A percentile compares a stretch with the other conserved stretches of the same genome.
These are phyloP conservation scores for Axis porcinus DNA, from an alignment of 2,113 vertebrate genomes.

Conservation along the genomic window DNA sequence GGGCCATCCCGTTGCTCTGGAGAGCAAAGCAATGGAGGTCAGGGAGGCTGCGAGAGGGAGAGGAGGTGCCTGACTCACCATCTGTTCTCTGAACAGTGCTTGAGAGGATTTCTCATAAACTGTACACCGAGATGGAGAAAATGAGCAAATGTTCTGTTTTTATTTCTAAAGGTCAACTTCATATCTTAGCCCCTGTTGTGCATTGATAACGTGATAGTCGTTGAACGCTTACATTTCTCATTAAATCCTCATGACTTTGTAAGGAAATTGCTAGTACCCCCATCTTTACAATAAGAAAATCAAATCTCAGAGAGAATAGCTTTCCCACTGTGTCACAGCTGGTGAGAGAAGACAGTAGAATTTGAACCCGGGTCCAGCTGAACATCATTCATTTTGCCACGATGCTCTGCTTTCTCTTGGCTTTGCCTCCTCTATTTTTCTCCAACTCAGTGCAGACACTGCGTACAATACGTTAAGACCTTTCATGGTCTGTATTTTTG, in stretches of 20 bases:
- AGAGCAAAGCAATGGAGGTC: neutral
- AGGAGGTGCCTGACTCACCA: neutral
- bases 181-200: neutral
- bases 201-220: neutral
- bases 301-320: neutral
- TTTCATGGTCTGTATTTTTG: neutral
- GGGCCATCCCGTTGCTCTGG: neutral
- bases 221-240: neutral
- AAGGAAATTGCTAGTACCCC: neutral
- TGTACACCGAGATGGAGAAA: neutral
- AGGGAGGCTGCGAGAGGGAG: neutral
- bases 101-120: neutral
- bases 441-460: neutral
- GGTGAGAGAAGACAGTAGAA: neutral
- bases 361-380: neutral
- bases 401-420: neutral
- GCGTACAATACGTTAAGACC: neutral
- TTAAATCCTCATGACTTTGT: neutral
- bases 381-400: fast-evolving
- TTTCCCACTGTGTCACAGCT: neutral
- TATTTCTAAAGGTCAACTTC: neutral
- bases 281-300: neutral
- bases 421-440: neutral
- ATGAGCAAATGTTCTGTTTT: neutral
- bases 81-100: neutral